A percentile compares a stretch with the other conserved stretches of the same genome.
phyloP scores from a whole-genome alignment of 2,888 invertebrate species.

The Melanophora roralis region DNA sequence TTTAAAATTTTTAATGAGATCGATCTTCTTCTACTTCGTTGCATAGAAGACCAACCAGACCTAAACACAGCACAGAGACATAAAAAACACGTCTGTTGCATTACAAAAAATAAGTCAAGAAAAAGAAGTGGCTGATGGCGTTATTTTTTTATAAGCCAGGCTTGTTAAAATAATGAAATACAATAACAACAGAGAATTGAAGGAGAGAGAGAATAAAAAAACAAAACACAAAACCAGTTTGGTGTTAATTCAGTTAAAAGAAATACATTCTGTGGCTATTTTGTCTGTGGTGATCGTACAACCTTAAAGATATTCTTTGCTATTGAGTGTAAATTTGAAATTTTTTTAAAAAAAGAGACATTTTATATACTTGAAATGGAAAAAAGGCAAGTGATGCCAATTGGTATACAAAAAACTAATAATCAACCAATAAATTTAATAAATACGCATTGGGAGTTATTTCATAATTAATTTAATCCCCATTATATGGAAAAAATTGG shows the following conservation, averaged over 20 bases:
- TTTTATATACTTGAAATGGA: neutral
- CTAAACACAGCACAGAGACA: neutral
- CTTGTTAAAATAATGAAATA: constrained; percentile 43
- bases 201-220: constrained; percentile 7
- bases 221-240: constrained; percentile 58
- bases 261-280: constrained; percentile 18
- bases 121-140: constrained; percentile 24
- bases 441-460: too few species aligned
- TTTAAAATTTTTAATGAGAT: constrained; percentile 41
- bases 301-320: neutral
- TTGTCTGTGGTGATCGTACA: constrained; percentile 2
- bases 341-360: neutral
- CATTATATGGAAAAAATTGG: too few species aligned
- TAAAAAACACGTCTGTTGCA: constrained; percentile 35
- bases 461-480: too few species aligned
- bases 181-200: constrained; percentile 11
- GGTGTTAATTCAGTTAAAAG: constrained; percentile 12
- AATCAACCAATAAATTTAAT: too few species aligned
- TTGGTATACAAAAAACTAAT: neutral
- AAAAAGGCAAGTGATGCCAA: constrained; percentile 14
- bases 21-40: constrained; percentile 1
- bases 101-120: constrained; percentile 27
- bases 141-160: constrained; percentile 39
- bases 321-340: neutral
- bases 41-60: neutral